These are phyloP conservation scores for Brenthis hecate DNA, from an alignment of 2,888 invertebrate genomes.

Conservation along the genomic window DNA sequence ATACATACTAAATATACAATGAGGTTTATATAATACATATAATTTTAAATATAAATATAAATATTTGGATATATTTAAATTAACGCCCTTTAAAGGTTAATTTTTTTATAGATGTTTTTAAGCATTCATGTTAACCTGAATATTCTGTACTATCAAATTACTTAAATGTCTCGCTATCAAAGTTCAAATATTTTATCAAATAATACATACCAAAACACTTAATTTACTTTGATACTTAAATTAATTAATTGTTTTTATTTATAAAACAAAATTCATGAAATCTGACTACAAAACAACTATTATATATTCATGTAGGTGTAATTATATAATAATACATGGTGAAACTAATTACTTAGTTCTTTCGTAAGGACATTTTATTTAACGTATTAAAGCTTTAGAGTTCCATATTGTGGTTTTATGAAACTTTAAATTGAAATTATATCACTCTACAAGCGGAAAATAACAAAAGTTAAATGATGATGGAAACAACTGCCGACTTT, in stretches of 20 bases:
- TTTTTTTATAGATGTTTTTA: no score
- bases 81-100: no score
- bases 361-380: conserved; percentile 25
- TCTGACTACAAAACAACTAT: not conserved
- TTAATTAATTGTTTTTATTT: not conserved
- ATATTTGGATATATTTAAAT: no score
- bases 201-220: not conserved
- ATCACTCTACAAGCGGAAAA: conserved; percentile 33
- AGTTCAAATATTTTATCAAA: not conserved
- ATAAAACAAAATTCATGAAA: not conserved
- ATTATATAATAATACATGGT: not conserved
- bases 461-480: conserved; percentile 36
- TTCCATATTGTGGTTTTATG: conserved; percentile 30
- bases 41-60: no score
- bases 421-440: conserved; percentile 41
- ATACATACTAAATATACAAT: no score
- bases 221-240: not conserved
- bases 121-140: no score
- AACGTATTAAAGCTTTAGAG: conserved; percentile 24
- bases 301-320: not conserved
- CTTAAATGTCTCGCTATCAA: no score
- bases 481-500: conserved; percentile 29
- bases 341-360: not conserved
- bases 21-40: no score
- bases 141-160: no score